Evolutionary conservation across 2,888 invertebrate genomes (phyloP).

Genomic region (Macroteleia sp.): DNA sequence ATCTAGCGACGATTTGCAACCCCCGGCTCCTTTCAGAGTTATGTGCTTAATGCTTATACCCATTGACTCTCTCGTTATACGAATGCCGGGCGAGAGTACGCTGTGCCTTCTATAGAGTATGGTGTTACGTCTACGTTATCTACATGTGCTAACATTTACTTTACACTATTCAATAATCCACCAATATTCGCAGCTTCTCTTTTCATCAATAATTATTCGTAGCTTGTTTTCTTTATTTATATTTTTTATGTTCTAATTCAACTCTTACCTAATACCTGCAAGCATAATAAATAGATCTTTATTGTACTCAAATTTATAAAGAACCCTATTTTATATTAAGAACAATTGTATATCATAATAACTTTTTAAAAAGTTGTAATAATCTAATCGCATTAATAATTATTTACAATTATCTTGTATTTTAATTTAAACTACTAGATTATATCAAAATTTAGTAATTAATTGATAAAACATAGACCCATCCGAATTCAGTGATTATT

Average conservation of each 20-base stretch:
- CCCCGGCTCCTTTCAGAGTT: slow-evolving; percentile 81
- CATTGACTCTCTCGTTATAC: slow-evolving; percentile 65
- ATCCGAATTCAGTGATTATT: too few relatives aligned
- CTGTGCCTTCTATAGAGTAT: slow-evolving; percentile 37
- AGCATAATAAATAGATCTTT: slow-evolving; percentile 15
- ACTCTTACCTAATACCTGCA: slow-evolving; percentile 3
- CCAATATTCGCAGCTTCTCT: slow-evolving; percentile 15
- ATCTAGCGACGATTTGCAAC: slow-evolving; percentile 83
- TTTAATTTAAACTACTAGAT: too few relatives aligned
- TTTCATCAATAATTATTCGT: slow-evolving; percentile 32
- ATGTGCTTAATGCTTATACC: slow-evolving; percentile 77
- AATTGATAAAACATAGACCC: too few relatives aligned
- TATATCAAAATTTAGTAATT: too few relatives aligned
- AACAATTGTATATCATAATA: too few relatives aligned
- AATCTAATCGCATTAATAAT: too few relatives aligned
- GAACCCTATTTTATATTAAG: slow-evolving; percentile 41
- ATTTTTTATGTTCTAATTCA: slow-evolving; percentile 4
- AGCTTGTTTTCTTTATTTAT: slow-evolving; percentile 10
- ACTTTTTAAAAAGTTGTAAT: too few relatives aligned
- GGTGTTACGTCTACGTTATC: slow-evolving; percentile 46
- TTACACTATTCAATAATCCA: slow-evolving; percentile 41
- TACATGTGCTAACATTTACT: slow-evolving; percentile 48
- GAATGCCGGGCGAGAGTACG: slow-evolving; percentile 42
- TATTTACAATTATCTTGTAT: too few relatives aligned
- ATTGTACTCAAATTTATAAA: slow-evolving; percentile 37